Base-by-base conservation (phyloP, 2,113 vertebrate species). In the Prunella himalayana region DNA sequence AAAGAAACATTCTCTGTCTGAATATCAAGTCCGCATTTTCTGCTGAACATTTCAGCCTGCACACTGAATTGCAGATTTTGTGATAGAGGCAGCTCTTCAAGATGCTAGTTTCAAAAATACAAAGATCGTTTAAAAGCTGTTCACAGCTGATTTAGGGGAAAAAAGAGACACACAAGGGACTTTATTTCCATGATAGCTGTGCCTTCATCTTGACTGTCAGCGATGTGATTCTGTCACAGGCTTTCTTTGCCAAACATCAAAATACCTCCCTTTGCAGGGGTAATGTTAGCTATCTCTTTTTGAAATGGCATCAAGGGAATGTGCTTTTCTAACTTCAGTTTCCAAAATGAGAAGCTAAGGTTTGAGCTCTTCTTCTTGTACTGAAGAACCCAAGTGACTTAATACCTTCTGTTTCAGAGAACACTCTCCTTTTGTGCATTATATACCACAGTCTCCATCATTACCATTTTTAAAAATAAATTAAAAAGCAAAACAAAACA, bases 41-140 rank as follows among this genome's bases (percentile, higher is more conserved):
- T 66, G n/a, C 59, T 61, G 70, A 57, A 61, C 13, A 27, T 90
- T 92, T 78, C 42, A 88, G 68, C 33, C 91, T 44, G 27, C 51
- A 94, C 39, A 42, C 59, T 84, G 92, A 90, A 96, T 90, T 86
- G 86, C 84, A 88, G 45, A 41, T 89, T 97, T 96, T 96, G 69
- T 94, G 85, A 72, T 81, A 94, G 60, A 96, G 61, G 77, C 19
- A 78, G 88, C 39, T 75, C 51, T 79, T 94, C 39, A 61, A 90
- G 76, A 88, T 63, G 56, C 49, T 63, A 2, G 3, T 79, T 96
- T 75, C 44, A 54, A 96, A 81, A 93, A 82, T 49, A 92, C 9
- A 86, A 83, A 86, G 64, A 27, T 31, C 66, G 47, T 88, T 97
- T 93, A 90, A 82, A 91, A 96, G 87, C 82, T 96, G 53, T 59